Evolutionary conservation across 2,797 vertebrate species (phyloP), one percentile per base, ranked within the genome.

Genomic region (Taenioides sp.): DNA sequence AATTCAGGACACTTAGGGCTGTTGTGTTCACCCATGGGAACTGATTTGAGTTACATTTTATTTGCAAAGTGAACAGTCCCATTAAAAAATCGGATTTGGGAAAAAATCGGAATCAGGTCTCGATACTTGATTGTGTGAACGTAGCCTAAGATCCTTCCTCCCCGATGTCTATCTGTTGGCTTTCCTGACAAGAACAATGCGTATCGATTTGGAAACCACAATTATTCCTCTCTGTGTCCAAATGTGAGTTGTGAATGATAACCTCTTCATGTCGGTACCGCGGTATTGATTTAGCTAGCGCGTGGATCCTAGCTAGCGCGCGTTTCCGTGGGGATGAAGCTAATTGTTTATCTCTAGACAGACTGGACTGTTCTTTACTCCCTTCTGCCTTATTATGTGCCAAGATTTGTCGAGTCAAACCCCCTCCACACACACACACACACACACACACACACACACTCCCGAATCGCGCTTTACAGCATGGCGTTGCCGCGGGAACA

Each of bases 331-430:
- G 94, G 92, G 94, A 95, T 90, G 91, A 92, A 92, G 93, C 91
- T 94, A 95, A 95, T 95, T 95, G 94, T 95, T 95, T 94, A 94
- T 94, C 93, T 93, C 93, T 94, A 93, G 92, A 94, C 93, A 93
- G 92, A 92, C 93, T 94, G 92, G 92, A 59, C 23, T 94, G 92
- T 89, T 87, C 31, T 94, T 93, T 90, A 92, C 92, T 93, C 93
- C 93, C 93, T 94, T 94, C 93, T 94, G 93, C 93, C 94, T 94
- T 91, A 92, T 94, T 94, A 94, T 91, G 91, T 94, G 94, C 94
- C 94, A 95, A 94, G 91, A 94, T 94, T 93, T 94, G 94, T 94
- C 93, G 93, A 94, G 94, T 94, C 92, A 93, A 94, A 91, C 93
- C 92, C 86, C 90, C 91, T 47, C 43, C 43, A 4, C 43, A 16